Evolutionary conservation across 2,113 vertebrate species (phyloP).

Genomic region (Hoplias malabaricus): DNA sequence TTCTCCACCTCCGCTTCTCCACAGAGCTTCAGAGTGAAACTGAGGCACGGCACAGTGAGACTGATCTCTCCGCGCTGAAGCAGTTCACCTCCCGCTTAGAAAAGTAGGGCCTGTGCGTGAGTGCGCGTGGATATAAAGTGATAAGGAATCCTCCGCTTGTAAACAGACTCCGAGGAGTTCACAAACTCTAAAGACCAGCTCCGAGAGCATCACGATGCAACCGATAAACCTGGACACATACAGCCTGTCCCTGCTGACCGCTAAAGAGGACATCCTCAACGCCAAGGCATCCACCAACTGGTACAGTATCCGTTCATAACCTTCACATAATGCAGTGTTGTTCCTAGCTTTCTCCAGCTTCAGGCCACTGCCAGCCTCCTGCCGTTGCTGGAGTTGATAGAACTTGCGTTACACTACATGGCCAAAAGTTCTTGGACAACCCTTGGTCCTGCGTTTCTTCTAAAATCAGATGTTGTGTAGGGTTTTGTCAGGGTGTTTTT

Average conservation of each 20-base stretch:
- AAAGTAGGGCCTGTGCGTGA: not conserved
- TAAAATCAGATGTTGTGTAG: too few species aligned
- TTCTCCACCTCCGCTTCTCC: constrained; percentile 1
- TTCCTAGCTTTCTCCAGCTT: too few species aligned
- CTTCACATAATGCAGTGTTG: too few species aligned
- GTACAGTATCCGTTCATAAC: constrained; percentile 65
- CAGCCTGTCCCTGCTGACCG: constrained; percentile 80
- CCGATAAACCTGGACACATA: constrained; percentile 80
- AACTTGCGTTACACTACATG: too few species aligned
- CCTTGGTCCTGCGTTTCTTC: too few species aligned
- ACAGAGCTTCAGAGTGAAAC: not conserved
- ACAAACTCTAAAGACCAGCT: not conserved
- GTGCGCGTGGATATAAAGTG: not conserved
- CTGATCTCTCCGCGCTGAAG: not conserved
- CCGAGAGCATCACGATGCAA: constrained; percentile 60
- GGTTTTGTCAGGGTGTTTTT: too few species aligned
- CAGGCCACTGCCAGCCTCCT: too few species aligned
- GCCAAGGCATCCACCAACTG: constrained; percentile 78
- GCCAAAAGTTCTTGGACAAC: too few species aligned
- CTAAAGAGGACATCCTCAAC: constrained; percentile 81
- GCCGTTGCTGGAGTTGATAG: too few species aligned
- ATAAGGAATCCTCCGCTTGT: not conserved
- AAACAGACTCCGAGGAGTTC: too few species aligned
- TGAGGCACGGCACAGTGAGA: constrained; percentile 12
- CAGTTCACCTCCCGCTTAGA: too few species aligned